Base-by-base conservation (phyloP, 2,113 vertebrate species). In the Tragelaphus strepsiceros region DNA sequence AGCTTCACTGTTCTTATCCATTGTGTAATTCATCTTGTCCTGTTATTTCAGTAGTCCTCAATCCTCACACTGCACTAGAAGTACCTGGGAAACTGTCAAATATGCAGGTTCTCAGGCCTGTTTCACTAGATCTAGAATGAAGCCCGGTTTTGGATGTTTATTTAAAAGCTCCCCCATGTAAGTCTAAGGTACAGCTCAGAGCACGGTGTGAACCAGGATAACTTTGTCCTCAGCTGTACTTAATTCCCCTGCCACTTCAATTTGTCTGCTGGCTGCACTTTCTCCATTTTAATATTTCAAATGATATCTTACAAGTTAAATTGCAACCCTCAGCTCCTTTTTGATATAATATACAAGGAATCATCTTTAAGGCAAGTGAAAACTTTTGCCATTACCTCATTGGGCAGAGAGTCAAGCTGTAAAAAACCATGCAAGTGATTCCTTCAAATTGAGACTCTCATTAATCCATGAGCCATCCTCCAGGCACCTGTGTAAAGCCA, bases 351-450 rank as follows among this genome's bases (percentile, higher is more conserved):
- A 59, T 30, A n/a, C 71, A 92, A 61, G 28, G 83, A 80, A 56
- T 83, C 2, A 0, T 91, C 49, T 81, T 95, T 58, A 86, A 91
- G 26, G 54, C 51, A 88, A 93, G 26, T 61, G 64, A 94, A 78
- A 93, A 91, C n/a, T 88, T 91, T 90, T 39, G 53, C 86, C 91
- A 84, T 97, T 91, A 74, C 84, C 54, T 97, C 88, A 96, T 0
- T 95, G 90, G 88, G 59, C 93, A 85, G 84, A 93, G 35, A 93
- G 26, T 85, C 92, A 92, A 87, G 54, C 24, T 58, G 28, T 71
- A 53, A 90, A 92, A 93, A 32, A 49, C 7, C 54, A 90, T 89
- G 32, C 1, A 0, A 94, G 77, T 46, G 71, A 59, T 83, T 89
- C 21, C 78, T 91, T 91, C 35, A 35, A 80, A 67, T 30, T 32